Percentiles rank a stretch among this genome's conserved stretches.
These are phyloP conservation scores for Actias luna DNA, from an alignment of 2,888 invertebrate genomes.

Conservation along the genomic window DNA sequence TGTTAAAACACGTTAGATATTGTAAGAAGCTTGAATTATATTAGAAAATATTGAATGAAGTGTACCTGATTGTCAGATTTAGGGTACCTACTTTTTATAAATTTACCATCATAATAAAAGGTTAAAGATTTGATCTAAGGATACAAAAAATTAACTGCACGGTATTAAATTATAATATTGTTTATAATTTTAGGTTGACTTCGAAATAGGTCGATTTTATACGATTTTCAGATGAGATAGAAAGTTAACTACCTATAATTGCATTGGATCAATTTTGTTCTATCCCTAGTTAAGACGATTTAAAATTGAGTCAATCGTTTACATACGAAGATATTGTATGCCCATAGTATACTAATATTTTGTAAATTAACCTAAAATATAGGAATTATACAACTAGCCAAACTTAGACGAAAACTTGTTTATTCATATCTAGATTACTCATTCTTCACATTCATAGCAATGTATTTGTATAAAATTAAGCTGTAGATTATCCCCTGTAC, in stretches of 20 bases:
- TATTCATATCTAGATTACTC: background rate
- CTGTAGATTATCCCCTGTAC: slow-evolving; percentile 19
- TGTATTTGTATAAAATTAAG: slow-evolving; percentile 1
- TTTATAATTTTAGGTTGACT: background rate
- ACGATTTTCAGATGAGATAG: no score
- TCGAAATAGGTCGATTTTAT: no score
- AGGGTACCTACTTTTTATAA: background rate
- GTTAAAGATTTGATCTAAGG: background rate
- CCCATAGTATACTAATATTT: background rate
- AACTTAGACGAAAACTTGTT: background rate
- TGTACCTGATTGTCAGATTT: slow-evolving; percentile 9
- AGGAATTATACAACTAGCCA: no score
- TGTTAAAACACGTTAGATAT: slow-evolving; percentile 15
- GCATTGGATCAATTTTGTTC: no score
- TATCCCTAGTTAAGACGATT: no score
- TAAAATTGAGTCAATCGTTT: no score
- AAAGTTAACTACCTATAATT: no score
- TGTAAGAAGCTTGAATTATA: background rate
- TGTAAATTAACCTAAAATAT: background rate
- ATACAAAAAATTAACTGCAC: no score
- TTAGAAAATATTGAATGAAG: background rate
- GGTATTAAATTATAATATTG: no score
- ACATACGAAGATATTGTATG: no score
- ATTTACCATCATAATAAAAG: background rate
- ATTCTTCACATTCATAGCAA: background rate